A percentile compares a stretch with the other conserved stretches of the same genome.
These are phyloP conservation scores for Sciurus carolinensis DNA, from an alignment of 2,797 vertebrate species.

Conservation along the genomic window DNA sequence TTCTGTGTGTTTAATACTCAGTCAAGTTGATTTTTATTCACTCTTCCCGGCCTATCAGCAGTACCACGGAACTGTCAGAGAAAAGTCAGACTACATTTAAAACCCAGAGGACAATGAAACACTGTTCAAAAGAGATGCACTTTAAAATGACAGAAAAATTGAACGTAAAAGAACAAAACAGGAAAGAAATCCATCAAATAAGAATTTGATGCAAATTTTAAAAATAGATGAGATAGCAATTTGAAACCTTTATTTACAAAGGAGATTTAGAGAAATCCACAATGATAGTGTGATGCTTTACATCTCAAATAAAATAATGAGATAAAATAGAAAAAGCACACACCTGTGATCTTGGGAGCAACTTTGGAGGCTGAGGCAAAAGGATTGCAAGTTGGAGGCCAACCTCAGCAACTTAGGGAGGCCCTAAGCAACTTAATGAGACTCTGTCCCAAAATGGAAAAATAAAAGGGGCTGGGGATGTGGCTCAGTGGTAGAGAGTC, in stretches of 20 bases:
- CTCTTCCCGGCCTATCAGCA: background rate
- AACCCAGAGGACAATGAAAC: background rate
- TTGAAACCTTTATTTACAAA: background rate
- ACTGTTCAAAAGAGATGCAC: background rate
- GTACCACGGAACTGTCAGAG: background rate
- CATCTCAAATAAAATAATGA: background rate
- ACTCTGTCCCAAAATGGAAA: too few species aligned
- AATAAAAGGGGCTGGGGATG: too few species aligned
- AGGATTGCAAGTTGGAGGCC: too few species aligned
- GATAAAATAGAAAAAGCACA: background rate
- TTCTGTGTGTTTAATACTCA: background rate
- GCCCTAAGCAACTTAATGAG: too few species aligned
- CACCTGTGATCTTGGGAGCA: too few species aligned
- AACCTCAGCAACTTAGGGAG: too few species aligned
- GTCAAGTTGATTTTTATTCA: background rate
- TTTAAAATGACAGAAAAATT: background rate
- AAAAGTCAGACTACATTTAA: background rate
- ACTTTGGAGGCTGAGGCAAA: too few species aligned
- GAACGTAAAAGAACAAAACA: background rate
- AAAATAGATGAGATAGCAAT: background rate
- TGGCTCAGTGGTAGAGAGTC: too few species aligned
- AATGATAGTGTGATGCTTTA: background rate
- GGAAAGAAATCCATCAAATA: background rate
- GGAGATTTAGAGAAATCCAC: background rate
- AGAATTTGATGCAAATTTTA: background rate